Evolutionary conservation across 2,888 invertebrate species (phyloP).

Genomic region (Platycheirus rosarum): DNA sequence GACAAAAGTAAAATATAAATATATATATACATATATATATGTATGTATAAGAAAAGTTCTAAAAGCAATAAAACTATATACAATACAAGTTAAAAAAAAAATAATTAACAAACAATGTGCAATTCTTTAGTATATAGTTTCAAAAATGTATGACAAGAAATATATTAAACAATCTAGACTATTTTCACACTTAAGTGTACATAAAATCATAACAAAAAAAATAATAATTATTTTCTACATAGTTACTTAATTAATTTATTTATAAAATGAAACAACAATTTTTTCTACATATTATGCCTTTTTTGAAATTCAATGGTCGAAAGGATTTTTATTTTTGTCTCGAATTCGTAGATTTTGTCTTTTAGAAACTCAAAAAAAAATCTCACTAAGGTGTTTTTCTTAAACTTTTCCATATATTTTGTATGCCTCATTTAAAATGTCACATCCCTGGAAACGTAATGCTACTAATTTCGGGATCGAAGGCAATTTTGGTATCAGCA

Average conservation of each 20-base stretch:
- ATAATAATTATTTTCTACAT: constrained; percentile 18
- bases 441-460: no score
- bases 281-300: no score
- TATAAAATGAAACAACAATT: no score
- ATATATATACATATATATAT: constrained; percentile 75
- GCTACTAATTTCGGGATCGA: no score
- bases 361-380: no score
- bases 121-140: constrained; percentile 67
- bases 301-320: no score
- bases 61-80: constrained; percentile 80
- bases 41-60: constrained; percentile 80
- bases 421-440: no score
- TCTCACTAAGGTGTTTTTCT: no score
- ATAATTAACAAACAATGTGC: constrained; percentile 64
- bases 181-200: constrained; percentile 52
- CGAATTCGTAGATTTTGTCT: no score
- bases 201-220: constrained; percentile 5
- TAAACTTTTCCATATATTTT: no score
- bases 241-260: not conserved
- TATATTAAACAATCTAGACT: constrained; percentile 58
- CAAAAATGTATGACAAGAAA: constrained; percentile 42
- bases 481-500: no score
- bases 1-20: constrained; percentile 65
- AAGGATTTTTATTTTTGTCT: no score
- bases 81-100: constrained; percentile 64